phyloP scores from a whole-genome alignment of 1,140 invertebrate species.

The Leptinotarsa texana region DNA sequence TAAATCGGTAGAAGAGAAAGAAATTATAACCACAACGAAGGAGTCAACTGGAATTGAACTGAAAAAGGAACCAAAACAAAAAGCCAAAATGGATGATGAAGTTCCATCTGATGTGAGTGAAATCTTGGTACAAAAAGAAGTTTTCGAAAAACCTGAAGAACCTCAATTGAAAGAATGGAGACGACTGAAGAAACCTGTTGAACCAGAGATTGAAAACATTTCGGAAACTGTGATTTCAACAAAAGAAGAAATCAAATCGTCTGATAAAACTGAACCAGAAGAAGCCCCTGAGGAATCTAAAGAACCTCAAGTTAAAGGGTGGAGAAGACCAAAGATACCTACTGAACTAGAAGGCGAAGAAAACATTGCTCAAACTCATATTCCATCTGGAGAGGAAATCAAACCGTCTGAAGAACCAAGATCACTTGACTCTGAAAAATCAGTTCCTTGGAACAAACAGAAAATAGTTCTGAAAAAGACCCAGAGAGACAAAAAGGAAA shows the following conservation, averaged over 20 bases:
- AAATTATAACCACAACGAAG: neutral
- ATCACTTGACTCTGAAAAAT: slow-evolving; percentile 43
- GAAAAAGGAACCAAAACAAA: neutral
- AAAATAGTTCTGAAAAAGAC: slow-evolving; percentile 53
- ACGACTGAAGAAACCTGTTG: slow-evolving; percentile 19
- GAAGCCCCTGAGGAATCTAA: slow-evolving; percentile 21
- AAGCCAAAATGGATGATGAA: neutral
- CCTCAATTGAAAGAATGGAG: neutral
- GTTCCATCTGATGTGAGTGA: neutral
- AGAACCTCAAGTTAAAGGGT: slow-evolving; percentile 30
- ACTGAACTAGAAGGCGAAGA: slow-evolving; percentile 23
- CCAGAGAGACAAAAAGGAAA: slow-evolving; percentile 49
- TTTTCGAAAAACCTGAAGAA: slow-evolving; percentile 22
- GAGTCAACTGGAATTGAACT: neutral
- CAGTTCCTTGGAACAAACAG: slow-evolving; percentile 56
- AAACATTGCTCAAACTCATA: neutral
- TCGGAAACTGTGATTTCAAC: neutral
- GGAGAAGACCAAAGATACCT: slow-evolving; percentile 37
- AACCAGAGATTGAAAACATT: neutral
- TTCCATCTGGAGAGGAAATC: neutral
- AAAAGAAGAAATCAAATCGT: slow-evolving; percentile 30
- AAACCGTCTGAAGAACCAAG: too few species aligned
- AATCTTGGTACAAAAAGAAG: slow-evolving; percentile 11
- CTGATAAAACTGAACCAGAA: neutral
- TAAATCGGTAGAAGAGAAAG: slow-evolving; percentile 32